phyloP scores from a whole-genome alignment of 1,140 invertebrate genomes.

The Hylaeus volcanicus region DNA sequence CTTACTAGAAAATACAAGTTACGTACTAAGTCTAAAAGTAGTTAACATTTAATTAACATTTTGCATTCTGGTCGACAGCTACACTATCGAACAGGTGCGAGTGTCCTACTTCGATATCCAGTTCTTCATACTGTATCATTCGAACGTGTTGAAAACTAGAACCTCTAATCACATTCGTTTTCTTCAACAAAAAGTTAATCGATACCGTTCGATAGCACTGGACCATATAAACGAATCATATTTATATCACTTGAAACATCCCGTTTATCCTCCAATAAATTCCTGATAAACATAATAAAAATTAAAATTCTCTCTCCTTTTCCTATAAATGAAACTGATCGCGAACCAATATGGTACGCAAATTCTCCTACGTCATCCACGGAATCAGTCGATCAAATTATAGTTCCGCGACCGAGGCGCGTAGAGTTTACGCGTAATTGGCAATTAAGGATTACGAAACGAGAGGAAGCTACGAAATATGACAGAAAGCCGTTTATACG shows the following conservation, averaged over 20 bases:
- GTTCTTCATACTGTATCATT: conserved; percentile 6
- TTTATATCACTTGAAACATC: no score
- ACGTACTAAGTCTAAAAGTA: not conserved
- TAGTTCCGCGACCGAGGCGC: not conserved
- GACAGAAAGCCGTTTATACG: no score
- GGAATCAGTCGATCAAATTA: not conserved
- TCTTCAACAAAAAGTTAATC: not conserved
- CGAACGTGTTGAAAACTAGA: not conserved
- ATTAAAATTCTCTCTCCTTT: no score
- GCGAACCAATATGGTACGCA: no score
- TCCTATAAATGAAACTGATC: no score
- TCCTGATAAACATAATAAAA: no score
- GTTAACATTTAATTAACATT: conserved; percentile 24
- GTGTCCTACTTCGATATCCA: not conserved
- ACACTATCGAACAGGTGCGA: conserved; percentile 2
- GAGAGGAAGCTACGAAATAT: not conserved
- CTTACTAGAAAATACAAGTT: not conserved
- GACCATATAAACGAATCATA: no score
- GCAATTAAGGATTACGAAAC: not conserved
- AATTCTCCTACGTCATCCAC: no score
- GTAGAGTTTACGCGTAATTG: not conserved
- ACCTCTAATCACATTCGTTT: not conserved
- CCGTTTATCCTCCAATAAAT: no score
- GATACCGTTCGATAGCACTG: not conserved
- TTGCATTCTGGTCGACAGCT: not conserved